These are phyloP conservation scores for Artemisiospiza belli DNA, from an alignment of 2,113 vertebrate genomes.

Conservation along the genomic window DNA sequence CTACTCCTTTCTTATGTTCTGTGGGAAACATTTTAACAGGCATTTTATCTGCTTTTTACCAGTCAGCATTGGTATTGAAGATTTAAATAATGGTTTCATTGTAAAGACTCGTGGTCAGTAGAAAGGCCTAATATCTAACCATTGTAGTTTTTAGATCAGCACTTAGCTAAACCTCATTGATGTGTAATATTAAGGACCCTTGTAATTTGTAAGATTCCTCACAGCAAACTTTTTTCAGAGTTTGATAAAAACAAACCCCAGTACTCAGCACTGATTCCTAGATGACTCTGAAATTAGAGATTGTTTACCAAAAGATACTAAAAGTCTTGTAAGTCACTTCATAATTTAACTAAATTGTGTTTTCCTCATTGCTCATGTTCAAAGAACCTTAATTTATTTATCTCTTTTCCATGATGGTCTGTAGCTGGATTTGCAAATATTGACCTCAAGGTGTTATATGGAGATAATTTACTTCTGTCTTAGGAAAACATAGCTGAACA, in stretches of 20 bases:
- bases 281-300: background rate
- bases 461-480: conserved; percentile 41
- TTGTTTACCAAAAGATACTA: background rate
- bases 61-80: background rate
- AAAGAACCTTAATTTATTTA: conserved; percentile 41
- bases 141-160: conserved; percentile 1
- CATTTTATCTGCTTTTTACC: background rate
- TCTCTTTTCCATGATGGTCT: conserved; percentile 35
- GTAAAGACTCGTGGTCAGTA: background rate
- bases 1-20: background rate
- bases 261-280: too few relatives aligned
- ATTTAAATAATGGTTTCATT: conserved; percentile 18
- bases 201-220: background rate
- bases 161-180: background rate
- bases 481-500: background rate
- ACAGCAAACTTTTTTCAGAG: conserved; percentile 1
- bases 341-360: background rate
- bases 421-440: conserved; percentile 68
- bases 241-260: background rate
- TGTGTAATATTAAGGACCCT: background rate
- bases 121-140: conserved; percentile 23
- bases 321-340: background rate
- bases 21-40: background rate
- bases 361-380: conserved; percentile 45
- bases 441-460: conserved; percentile 61